Evolutionary conservation across 2,888 invertebrate genomes (phyloP).

Genomic region (Lagria hirta): DNA sequence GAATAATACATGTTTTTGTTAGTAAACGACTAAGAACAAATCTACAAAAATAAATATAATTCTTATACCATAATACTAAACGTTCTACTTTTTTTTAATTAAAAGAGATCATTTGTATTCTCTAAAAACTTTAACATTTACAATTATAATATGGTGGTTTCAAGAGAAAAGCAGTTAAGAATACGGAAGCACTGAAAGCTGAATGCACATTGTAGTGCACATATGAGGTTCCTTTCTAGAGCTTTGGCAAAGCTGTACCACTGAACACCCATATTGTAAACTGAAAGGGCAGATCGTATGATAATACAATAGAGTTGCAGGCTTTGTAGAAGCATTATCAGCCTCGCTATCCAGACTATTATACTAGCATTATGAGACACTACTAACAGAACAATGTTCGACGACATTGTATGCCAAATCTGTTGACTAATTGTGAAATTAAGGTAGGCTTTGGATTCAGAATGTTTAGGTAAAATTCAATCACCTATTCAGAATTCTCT

Average conservation of each 20-base stretch:
- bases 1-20: no score
- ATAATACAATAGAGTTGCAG: conserved; percentile 34
- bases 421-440: conserved; percentile 36
- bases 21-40: no score
- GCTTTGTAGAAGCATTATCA: conserved; percentile 33
- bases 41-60: no score
- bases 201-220: no score
- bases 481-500: conserved; percentile 4
- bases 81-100: no score
- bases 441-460: conserved; percentile 23
- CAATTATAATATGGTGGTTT: no score
- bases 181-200: background rate
- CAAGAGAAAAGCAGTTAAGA: no score
- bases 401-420: conserved; percentile 32
- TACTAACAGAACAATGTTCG: conserved; percentile 33
- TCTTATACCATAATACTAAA: no score
- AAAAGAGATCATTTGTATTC: no score
- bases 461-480: conserved; percentile 16
- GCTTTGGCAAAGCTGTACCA: no score
- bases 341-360: conserved; percentile 33
- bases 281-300: conserved; percentile 28
- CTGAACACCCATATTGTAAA: conserved; percentile 29
- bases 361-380: conserved; percentile 32
- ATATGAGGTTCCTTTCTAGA: no score
- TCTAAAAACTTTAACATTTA: no score